These are phyloP conservation scores for Heptranchias perlo DNA, from an alignment of 2,113 vertebrate genomes.

Conservation along the genomic window DNA sequence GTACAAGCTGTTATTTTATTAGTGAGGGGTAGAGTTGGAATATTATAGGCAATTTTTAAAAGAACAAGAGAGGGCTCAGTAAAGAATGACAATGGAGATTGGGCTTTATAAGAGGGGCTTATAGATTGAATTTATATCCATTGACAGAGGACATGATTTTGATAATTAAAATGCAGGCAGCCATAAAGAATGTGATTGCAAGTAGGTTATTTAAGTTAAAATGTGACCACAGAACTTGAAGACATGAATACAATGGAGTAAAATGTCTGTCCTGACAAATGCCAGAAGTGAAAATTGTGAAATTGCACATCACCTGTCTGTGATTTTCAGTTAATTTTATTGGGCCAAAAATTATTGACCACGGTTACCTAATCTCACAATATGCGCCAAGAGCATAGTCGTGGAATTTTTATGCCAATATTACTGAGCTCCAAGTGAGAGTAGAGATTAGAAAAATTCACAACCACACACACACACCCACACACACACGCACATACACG, in stretches of 20 bases:
- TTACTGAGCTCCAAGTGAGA: not conserved
- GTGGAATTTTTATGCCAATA: not conserved
- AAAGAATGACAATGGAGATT: not conserved
- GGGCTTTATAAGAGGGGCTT: not conserved
- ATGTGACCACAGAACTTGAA: too few relatives aligned
- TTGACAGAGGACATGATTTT: not conserved
- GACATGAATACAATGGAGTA: too few relatives aligned
- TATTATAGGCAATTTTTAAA: not conserved
- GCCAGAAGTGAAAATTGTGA: too few relatives aligned
- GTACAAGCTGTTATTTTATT: not conserved
- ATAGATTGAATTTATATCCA: not conserved
- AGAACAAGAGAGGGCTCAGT: not conserved
- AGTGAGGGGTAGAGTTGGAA: not conserved
- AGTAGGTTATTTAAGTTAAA: not conserved
- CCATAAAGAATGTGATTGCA: not conserved
- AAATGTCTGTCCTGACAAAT: too few relatives aligned
- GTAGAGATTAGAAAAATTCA: not conserved
- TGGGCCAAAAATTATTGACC: not conserved
- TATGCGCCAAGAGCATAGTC: not conserved
- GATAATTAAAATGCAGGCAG: not conserved
- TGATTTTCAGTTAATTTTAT: not conserved
- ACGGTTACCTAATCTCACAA: not conserved
- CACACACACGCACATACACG: not conserved
- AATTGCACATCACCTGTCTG: not conserved
- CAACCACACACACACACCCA: not conserved